Evolutionary conservation across 2,797 vertebrate species (phyloP), one percentile per base, ranked within the genome.

Genomic region (Allobates femoralis): DNA sequence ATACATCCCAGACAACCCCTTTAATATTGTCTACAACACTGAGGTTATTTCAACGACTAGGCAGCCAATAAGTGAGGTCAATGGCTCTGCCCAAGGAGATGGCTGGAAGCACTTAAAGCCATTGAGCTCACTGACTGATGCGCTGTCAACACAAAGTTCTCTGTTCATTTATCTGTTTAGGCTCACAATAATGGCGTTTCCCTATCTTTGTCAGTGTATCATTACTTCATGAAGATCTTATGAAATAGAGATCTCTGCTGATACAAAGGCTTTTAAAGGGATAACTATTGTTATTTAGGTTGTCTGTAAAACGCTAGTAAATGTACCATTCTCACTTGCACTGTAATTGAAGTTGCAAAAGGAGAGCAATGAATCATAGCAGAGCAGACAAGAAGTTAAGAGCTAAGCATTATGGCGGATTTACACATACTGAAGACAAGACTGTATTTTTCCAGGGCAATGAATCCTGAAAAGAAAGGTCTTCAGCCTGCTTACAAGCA

Each of bases 391-490:
- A 71, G 32, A 87, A 32, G 74, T 64, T 83, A 83, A 78, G 74
- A 83, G 73, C 73, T 62, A 78, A 34, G 79, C 58, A 86, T 86
- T 81, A 83, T 87, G 51, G 37, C 56, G 34, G 64, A 87, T 78
- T 83, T 79, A 78, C 79, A 69, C 60, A 79, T 56, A 58, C 74
- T 77, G 80, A 46, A 8, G 30, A 64, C 74, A 71, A 51, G 55
- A 67, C 26, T 79, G 62, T 60, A 26, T 78, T 86, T 46, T 74
- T 71, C 26, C 77, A 81, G 75, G 46, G 56, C 41, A 86, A 75
- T 81, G 55, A 64, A 81, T 81, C 64, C 56, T 64, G 30, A 64
- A 85, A 64, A 75, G 28, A 55, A 74, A 75, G 50, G 23, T 74
- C 69, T 64, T 74, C 6, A 73, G 55, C 66, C 64, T 76, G 69